phyloP scores from a whole-genome alignment of 2,797 vertebrate genomes.

The Chiloscyllium punctatum region DNA sequence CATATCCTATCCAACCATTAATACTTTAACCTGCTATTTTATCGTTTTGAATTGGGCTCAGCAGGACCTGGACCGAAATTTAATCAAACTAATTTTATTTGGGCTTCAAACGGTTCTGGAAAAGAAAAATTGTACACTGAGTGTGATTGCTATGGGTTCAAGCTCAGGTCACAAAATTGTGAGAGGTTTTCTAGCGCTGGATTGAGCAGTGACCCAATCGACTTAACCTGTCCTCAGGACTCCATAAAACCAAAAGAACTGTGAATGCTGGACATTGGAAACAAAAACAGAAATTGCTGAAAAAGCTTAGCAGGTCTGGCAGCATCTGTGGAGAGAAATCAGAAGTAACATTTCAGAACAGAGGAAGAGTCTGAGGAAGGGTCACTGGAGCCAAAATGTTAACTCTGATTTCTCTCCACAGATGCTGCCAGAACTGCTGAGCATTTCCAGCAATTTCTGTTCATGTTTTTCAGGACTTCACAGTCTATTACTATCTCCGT shows the following conservation, averaged over 20 bases:
- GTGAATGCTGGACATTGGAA: too few species aligned
- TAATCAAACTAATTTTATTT: constrained; percentile 10
- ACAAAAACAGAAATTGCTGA: too few species aligned
- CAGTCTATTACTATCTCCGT: background rate
- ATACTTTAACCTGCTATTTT: background rate
- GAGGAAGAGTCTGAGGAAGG: too few species aligned
- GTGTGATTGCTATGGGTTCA: background rate
- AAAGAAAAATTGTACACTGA: background rate
- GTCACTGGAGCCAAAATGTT: too few species aligned
- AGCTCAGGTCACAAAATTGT: background rate
- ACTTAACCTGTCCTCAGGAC: background rate
- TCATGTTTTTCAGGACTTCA: background rate
- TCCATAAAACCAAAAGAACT: too few species aligned
- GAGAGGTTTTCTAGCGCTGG: background rate
- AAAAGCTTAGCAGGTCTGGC: too few species aligned
- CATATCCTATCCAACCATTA: background rate
- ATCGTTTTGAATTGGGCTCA: background rate
- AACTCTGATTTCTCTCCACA: too few species aligned
- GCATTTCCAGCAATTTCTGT: too few species aligned
- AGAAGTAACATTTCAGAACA: too few species aligned
- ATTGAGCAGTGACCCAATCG: background rate
- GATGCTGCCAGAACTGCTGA: too few species aligned
- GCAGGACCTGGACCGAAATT: background rate
- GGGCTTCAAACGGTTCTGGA: background rate
- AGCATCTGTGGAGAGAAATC: too few species aligned